Base-by-base conservation (phyloP, 2,888 invertebrate genomes). In the Andrena trimmerana region DNA sequence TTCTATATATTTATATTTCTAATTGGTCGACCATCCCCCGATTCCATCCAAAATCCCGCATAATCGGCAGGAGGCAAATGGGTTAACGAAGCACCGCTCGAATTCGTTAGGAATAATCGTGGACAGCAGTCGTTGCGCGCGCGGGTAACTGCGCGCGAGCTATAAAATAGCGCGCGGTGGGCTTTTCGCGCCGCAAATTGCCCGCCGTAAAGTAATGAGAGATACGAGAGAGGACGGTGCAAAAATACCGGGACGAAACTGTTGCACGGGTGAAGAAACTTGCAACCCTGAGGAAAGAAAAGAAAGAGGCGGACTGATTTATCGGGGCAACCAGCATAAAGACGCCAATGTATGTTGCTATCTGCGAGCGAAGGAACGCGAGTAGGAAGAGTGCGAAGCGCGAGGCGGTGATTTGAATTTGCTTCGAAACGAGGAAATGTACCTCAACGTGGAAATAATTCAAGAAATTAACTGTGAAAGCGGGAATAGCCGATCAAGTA, bases 201-300 rank as follows among this genome's bases (percentile, higher is more conserved):
- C 70, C 69, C 81, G 84, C 84, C 88, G 67, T 90, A 90, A 90
- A 90, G 68, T 85, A 88, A 78, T 65, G 83, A 88, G 77, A 90
- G 84, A 90, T 90, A 89, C 87, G 88, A 59, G 69, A 42, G 42
- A 59, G 42, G 77, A 76, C 54, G 54, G 75, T 10, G 86, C 82
- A 78, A 89, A 90, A 90, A 91, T 90, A 91, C 86, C 86, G 36
- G 10, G 68, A 74, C 60, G 75, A 59, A 50, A 27, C 54, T 27
- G 65, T 67, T 66, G 63, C 65, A 13, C 68, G 70, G 71, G 54
- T 48, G 68, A 71, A 67, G 42, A 71, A 66, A 33, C 67, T 33
- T 42, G 66, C 60, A 68, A 74, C 70, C 27, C 16, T 33, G 20
- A 16, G 42, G 48, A 24, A 36, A 0, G 0, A 20, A 71, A 75